Evolutionary conservation across 2,113 vertebrate species (phyloP).

Genomic region (Anhinga rufa): DNA sequence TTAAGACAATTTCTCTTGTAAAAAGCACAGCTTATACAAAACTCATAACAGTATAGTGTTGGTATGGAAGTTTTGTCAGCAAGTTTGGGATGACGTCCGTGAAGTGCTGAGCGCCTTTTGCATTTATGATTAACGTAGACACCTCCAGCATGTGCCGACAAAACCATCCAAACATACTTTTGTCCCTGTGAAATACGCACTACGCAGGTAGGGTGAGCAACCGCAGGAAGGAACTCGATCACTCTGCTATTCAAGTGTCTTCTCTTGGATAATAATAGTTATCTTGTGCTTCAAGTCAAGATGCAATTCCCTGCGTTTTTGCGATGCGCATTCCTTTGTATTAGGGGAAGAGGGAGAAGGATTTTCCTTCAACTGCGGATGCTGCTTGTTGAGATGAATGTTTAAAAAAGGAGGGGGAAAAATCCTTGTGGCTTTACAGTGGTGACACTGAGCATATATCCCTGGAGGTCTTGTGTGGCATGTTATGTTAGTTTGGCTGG

Average conservation of each 20-base stretch:
- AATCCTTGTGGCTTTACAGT: background rate
- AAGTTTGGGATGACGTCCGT: background rate
- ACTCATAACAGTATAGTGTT: background rate
- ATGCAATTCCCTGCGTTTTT: background rate
- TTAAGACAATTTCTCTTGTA: background rate
- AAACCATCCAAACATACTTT: background rate
- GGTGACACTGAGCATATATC: background rate
- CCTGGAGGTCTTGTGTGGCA: background rate
- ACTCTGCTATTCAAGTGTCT: background rate
- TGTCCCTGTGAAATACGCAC: fast-evolving
- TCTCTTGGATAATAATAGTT: background rate
- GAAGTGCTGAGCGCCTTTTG: background rate
- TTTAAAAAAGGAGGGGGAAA: background rate
- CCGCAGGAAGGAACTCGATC: fast-evolving
- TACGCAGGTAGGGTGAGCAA: background rate
- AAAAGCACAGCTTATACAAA: background rate
- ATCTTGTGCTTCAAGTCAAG: background rate
- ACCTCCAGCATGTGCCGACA: background rate
- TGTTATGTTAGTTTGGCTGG: background rate
- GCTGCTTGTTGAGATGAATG: background rate
- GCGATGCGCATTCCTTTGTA: fast-evolving
- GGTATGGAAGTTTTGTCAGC: background rate
- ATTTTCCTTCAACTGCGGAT: background rate
- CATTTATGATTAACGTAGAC: background rate
- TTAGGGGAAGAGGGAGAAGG: background rate